These are phyloP conservation scores for Pseudochaenichthys georgianus DNA, from an alignment of 2,797 vertebrate species.

Conservation along the genomic window DNA sequence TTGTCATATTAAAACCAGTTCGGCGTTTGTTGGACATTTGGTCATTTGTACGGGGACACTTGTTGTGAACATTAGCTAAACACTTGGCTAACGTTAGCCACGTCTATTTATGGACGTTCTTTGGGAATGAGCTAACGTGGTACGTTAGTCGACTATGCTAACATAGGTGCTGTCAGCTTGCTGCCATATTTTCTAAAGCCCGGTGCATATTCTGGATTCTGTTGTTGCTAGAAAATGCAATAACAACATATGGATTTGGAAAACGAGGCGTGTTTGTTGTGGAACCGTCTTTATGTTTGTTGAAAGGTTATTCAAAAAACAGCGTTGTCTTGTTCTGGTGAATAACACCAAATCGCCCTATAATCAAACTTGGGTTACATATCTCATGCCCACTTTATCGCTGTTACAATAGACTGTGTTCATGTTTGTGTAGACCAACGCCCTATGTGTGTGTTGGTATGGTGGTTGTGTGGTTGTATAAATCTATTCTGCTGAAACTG, in stretches of 20 bases:
- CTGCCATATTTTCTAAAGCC: conserved; percentile 47
- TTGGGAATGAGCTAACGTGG: conserved; percentile 65
- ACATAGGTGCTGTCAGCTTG: conserved; percentile 47
- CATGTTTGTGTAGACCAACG: conserved; percentile 4
- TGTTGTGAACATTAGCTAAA: conserved; percentile 58
- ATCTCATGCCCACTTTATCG: background rate
- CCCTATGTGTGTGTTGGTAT: conserved; percentile 26
- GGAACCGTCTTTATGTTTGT: fast-evolving
- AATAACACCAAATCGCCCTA: background rate
- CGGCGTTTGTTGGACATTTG: background rate
- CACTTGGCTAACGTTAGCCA: conserved; percentile 62
- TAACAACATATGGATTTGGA: fast-evolving
- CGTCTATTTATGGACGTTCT: conserved; percentile 74
- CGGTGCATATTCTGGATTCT: conserved; percentile 2
- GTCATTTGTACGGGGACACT: conserved; percentile 16
- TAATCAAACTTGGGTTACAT: conserved; percentile 43
- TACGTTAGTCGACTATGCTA: conserved; percentile 61
- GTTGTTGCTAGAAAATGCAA: background rate
- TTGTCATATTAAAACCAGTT: background rate
- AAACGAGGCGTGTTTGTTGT: fast-evolving
- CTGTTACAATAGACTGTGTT: background rate
- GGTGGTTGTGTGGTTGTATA: background rate
- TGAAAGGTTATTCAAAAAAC: background rate
- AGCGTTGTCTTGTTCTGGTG: background rate
- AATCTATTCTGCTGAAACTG: conserved; percentile 36